Evolutionary conservation across 2,888 invertebrate genomes (phyloP).

Genomic region (Drosophila pseudotakahashii): DNA sequence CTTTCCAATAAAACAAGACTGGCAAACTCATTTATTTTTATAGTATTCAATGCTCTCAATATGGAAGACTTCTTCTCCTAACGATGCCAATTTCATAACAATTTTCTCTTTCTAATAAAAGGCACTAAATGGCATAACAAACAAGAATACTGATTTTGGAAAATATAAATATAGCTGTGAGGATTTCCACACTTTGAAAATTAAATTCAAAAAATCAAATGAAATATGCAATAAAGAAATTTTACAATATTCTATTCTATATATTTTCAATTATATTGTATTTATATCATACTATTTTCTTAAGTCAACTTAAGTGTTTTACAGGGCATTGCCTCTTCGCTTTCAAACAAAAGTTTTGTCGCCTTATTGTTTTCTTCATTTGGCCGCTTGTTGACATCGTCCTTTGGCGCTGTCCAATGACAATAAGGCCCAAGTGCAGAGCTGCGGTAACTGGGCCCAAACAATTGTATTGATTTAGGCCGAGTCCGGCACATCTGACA

Average conservation of each 20-base stretch:
- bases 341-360: not conserved
- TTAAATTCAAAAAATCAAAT: too few species aligned
- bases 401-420: slow-evolving; percentile 32
- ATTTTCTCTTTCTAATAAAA: not conserved
- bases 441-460: slow-evolving; percentile 30
- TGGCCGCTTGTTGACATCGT: slow-evolving; percentile 37
- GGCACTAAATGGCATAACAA: not conserved
- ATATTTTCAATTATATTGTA: too few species aligned
- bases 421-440: slow-evolving; percentile 53
- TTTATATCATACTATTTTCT: too few species aligned
- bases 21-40: not conserved
- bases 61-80: not conserved
- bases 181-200: too few species aligned
- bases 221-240: too few species aligned
- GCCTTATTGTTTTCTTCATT: slow-evolving; percentile 53
- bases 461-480: slow-evolving; percentile 63
- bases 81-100: not conserved
- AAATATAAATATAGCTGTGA: too few species aligned
- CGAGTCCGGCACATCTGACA: slow-evolving; percentile 31
- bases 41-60: not conserved
- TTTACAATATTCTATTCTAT: too few species aligned
- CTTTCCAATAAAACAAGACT: not conserved
- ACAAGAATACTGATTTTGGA: too few species aligned
- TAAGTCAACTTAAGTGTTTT: not conserved
- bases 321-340: slow-evolving; percentile 4